phyloP scores from a whole-genome alignment of 2,113 vertebrate genomes.

The human region GRCh38 chr2:78890001-78890500 shows the following conservation, averaged over 20 bases:
- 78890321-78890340: neutral
- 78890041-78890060: neutral
- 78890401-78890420: neutral
- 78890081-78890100: neutral
- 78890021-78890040: neutral
- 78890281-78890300: neutral
- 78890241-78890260: neutral
- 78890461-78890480: neutral
- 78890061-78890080: neutral
- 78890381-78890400: neutral
- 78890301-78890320: neutral
- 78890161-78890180: neutral
- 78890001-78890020: neutral
- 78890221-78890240: neutral
- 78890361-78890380: neutral
- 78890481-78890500: neutral
- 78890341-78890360: neutral
- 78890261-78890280: neutral
- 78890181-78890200: neutral
- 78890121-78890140: neutral
- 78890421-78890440: neutral
- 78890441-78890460: neutral
- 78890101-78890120: neutral
- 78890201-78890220: neutral
- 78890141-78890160: neutral